A percentile compares a stretch with the other conserved stretches of the same genome.
These are phyloP conservation scores for Phallusia fumigata DNA, from an alignment of 23 tunicate species.

Conservation along the genomic window DNA sequence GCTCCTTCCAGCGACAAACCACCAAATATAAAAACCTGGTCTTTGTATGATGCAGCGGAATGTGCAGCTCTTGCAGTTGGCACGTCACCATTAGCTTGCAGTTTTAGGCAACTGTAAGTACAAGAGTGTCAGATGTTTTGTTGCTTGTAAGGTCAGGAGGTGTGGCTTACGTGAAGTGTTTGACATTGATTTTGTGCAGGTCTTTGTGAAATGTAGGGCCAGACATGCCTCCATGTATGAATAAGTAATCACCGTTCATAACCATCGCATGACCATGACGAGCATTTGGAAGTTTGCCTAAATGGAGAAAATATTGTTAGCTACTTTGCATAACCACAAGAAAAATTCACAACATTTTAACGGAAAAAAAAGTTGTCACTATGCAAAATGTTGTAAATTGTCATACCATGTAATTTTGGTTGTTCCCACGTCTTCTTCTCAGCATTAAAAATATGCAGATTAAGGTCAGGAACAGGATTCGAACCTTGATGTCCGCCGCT, in stretches of 20 bases:
- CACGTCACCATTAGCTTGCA: conserved; percentile 23
- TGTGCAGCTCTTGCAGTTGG: conserved; percentile 93
- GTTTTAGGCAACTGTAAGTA: conserved; percentile 56
- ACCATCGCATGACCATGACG: conserved; percentile 89
- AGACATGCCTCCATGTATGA: conserved; percentile 92
- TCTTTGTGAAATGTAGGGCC: conserved; percentile 76
- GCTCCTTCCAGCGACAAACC: conserved; percentile 74
- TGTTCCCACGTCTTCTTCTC: conserved; percentile 46
- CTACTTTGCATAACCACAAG: too few relatives aligned
- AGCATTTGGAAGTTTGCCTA: conserved; percentile 73
- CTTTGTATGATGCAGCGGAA: conserved; percentile 28
- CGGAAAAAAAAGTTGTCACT: too few relatives aligned
- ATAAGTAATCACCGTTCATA: conserved; percentile 38
- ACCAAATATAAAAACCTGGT: conserved; percentile 60
- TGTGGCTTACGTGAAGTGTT: conserved; percentile 35
- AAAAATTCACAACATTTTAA: too few relatives aligned
- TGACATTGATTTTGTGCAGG: conserved; percentile 53
- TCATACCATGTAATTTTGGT: conserved; percentile 49
- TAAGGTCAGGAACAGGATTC: conserved; percentile 59
- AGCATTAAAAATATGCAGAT: conserved; percentile 59
- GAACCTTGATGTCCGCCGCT: conserved; percentile 81
- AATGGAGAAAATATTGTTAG: neutral
- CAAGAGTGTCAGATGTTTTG: too few relatives aligned
- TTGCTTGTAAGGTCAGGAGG: neutral
- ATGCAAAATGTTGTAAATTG: neutral